Evolutionary conservation across 2,888 invertebrate species (phyloP).

Genomic region (Xylocampa areola): DNA sequence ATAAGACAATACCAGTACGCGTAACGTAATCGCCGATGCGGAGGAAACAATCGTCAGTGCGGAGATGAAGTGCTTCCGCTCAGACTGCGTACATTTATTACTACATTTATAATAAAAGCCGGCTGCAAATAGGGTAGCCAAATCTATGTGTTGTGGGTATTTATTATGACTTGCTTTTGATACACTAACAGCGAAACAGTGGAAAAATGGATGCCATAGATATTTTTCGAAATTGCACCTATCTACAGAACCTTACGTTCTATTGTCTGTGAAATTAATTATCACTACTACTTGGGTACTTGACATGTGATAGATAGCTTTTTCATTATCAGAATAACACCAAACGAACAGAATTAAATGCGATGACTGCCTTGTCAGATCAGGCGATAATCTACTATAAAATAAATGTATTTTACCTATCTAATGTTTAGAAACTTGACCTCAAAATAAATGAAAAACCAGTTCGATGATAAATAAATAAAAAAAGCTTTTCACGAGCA

Average conservation of each 20-base stretch:
- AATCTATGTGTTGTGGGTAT: not conserved
- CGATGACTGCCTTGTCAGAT: no score
- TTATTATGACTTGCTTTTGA: not conserved
- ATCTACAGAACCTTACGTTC: no score
- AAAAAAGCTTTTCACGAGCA: not conserved
- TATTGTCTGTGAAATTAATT: no score
- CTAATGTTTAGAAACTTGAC: no score
- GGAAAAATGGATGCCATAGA: no score
- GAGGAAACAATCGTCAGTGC: constrained; percentile 67
- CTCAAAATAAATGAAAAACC: not conserved
- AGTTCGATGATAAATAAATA: not conserved
- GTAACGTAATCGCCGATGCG: constrained; percentile 49
- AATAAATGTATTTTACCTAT: no score
- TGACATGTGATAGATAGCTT: no score
- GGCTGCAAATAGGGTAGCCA: constrained; percentile 25
- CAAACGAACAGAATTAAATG: no score
- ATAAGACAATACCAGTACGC: constrained; percentile 18
- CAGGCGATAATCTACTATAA: no score
- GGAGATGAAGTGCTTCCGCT: constrained; percentile 69
- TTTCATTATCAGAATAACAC: no score
- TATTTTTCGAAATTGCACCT: no score
- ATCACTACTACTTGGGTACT: no score
- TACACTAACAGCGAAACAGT: not conserved
- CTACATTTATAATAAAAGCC: constrained; percentile 32
- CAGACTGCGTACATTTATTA: constrained; percentile 32